Base-by-base conservation (phyloP, 2,888 invertebrate species). In the Synanthedon formicaeformis region DNA sequence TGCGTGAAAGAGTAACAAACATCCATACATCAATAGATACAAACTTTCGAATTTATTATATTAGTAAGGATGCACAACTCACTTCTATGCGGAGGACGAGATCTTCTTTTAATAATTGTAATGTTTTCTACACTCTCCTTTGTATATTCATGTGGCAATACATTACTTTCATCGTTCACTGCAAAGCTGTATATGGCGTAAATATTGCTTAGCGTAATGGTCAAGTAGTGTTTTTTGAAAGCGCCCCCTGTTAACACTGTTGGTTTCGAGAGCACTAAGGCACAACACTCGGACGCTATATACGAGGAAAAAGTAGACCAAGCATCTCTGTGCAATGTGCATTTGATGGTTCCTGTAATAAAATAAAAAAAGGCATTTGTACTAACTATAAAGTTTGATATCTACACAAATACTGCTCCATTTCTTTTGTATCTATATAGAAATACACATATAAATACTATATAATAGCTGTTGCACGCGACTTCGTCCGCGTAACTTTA, bases 291-390 rank as follows among this genome's bases (percentile, higher is more conserved):
- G 2, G 86, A 74, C 4, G 78, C 75, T 53, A 87, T 73, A 55
- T 84, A 87, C 53, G 77, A 60, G 27, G 86, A 79, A 57, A 87
- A 85, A 56, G 68, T 66, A 3, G 75, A 71, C 87, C 86, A 87
- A n/a, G 82, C 85, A 69, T 87, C 86, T 69, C 86, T 75, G 54
- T 87, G 87, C 8, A 87, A 67, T 18, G 86, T 87, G 53, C 85
- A 83, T 59, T 87, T 86, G 54, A 87, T 87, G 52, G 69, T 73
- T 40, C 82, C 87, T 87, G 66, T 49, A 77, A 23, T 23, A 5
- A 77, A 57, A 51, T 51, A 56, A 51, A 58, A 45, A 34, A 10
- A 34, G 10, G 8, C 34, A 34, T 34, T 34, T 34, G 34, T 34
- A 34, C 34, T 8, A 34, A 34, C 34, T 8, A 34, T 34, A 34